Percentiles rank a stretch among this genome's conserved stretches.
phyloP scores from a whole-genome alignment of 2,113 vertebrate genomes.

The Tautogolabrus adspersus region DNA sequence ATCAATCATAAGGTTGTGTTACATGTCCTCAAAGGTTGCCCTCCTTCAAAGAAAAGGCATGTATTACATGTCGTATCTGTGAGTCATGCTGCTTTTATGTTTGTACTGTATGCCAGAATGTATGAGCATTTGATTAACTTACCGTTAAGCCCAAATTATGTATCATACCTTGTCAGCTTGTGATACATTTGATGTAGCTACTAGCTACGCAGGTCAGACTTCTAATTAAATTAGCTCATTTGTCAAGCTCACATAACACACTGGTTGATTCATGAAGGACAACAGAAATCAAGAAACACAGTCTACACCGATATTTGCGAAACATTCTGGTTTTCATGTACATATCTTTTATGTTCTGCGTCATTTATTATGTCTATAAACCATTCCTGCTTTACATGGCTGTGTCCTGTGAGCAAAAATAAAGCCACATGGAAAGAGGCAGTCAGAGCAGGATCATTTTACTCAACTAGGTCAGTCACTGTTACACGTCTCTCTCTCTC shows the following conservation, averaged over 20 bases:
- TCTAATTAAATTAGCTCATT: slow-evolving; percentile 54
- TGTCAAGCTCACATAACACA: slow-evolving; percentile 31
- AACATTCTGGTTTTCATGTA: not conserved
- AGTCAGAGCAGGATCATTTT: slow-evolving; percentile 9
- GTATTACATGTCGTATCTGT: slow-evolving; percentile 1
- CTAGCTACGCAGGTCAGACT: slow-evolving; percentile 33
- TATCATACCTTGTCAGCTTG: slow-evolving; percentile 26
- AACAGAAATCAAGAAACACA: slow-evolving; percentile 2
- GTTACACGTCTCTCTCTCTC: slow-evolving; percentile 8
- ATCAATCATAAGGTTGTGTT: slow-evolving; percentile 15
- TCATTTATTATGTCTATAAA: slow-evolving; percentile 10
- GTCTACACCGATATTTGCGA: not conserved
- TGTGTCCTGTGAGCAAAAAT: not conserved
- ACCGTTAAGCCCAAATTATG: not conserved
- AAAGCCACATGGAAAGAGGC: slow-evolving; percentile 13
- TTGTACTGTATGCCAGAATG: slow-evolving; percentile 1
- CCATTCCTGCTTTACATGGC: slow-evolving; percentile 1
- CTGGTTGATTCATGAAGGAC: slow-evolving; percentile 40
- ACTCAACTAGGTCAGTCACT: slow-evolving; percentile 41
- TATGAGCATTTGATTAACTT: not conserved
- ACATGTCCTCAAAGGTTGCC: not conserved
- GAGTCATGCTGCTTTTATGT: slow-evolving; percentile 30
- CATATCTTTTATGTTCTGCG: no score
- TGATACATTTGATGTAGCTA: slow-evolving; percentile 44
- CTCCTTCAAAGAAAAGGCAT: not conserved